These are phyloP conservation scores for Homarus gammarus DNA, from an alignment of 2,888 invertebrate species.

Conservation along the genomic window DNA sequence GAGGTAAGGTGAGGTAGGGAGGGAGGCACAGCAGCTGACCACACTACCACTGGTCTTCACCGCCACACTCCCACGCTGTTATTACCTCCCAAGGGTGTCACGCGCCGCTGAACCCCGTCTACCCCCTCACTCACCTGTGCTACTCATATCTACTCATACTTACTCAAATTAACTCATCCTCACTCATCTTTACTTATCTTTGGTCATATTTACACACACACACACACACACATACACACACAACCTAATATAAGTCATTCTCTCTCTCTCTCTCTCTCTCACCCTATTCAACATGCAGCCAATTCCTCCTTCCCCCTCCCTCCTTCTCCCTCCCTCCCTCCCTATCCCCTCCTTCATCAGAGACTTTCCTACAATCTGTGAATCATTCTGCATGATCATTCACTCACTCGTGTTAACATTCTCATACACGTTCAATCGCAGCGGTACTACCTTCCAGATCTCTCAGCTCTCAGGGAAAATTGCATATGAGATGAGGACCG, in stretches of 20 bases:
- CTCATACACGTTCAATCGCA: too few species aligned
- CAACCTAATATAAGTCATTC: background rate
- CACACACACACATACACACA: constrained; percentile 20
- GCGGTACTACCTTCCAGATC: too few species aligned
- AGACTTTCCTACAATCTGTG: too few species aligned
- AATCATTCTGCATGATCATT: background rate
- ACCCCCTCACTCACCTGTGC: background rate
- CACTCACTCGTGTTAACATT: too few species aligned
- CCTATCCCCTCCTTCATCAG: too few species aligned
- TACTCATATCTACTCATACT: background rate
- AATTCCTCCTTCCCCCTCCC: background rate
- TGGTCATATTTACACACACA: constrained; percentile 20
- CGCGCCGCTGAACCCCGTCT: constrained; percentile 27
- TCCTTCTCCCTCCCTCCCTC: background rate
- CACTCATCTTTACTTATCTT: background rate
- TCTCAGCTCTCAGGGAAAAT: too few species aligned
- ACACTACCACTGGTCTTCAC: background rate
- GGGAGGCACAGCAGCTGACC: background rate
- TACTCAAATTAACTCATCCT: background rate
- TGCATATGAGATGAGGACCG: too few species aligned
- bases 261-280: constrained; percentile 14
- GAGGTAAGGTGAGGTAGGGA: too few species aligned
- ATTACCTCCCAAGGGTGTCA: constrained; percentile 39
- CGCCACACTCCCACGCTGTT: constrained; percentile 35
- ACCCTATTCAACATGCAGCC: background rate